Evolutionary conservation across 2,888 invertebrate genomes (phyloP).

Genomic region (Melipona beecheii): DNA sequence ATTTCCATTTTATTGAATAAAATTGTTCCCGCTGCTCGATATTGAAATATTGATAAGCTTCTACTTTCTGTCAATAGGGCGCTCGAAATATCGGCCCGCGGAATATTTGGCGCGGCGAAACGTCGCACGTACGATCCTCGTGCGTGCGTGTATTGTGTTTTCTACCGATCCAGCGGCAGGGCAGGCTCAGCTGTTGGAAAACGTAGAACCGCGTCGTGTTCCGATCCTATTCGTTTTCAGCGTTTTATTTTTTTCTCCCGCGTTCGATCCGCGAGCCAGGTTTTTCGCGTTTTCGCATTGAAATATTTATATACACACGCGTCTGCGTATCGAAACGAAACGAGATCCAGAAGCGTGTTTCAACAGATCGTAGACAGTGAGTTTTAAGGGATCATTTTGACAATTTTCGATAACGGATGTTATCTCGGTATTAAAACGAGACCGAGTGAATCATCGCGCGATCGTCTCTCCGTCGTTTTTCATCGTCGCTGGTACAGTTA

Average conservation of each 20-base stretch:
- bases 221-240: constrained; percentile 27
- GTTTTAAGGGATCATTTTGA: too few species aligned
- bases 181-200: neutral
- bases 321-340: constrained; percentile 55
- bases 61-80: constrained; percentile 51
- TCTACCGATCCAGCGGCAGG: neutral
- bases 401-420: too few species aligned
- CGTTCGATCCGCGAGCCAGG: neutral
- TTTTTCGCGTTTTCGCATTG: constrained; percentile 64
- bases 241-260: constrained; percentile 16
- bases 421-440: too few species aligned
- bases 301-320: constrained; percentile 74
- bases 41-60: constrained; percentile 62
- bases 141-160: neutral
- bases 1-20: constrained; percentile 63
- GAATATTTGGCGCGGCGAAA: constrained; percentile 33
- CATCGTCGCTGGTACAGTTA: too few species aligned
- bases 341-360: too few species aligned
- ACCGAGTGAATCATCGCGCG: too few species aligned
- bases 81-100: constrained; percentile 35
- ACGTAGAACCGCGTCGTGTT: neutral
- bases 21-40: constrained; percentile 57
- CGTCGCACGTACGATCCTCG: constrained; percentile 3
- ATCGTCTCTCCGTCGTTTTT: too few species aligned
- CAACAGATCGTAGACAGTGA: too few species aligned